Evolutionary conservation across 2,113 vertebrate species (phyloP), one percentile per base, ranked within the genome.

Genomic region (Erpornis zantholeuca): DNA sequence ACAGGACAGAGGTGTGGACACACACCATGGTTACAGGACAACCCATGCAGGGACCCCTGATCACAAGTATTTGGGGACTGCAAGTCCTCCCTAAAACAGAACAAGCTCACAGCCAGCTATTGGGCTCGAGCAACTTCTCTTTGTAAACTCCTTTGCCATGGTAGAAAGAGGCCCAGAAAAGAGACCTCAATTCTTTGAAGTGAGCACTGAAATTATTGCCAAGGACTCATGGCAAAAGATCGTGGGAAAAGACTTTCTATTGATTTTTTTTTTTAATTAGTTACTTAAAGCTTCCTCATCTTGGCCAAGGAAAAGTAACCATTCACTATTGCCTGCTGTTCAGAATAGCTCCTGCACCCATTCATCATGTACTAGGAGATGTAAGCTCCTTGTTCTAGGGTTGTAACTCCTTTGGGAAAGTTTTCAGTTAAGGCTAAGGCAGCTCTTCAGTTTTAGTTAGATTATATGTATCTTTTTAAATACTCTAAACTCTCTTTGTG

Each of bases 181-280:
- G 54, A 96, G 80, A 91, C 59, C 75, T 94, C 78, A 93, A 0
- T 87, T 73, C 89, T 96, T 94, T 97, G 87, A 96, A 96, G 87
- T 77, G 73, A 95, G 53, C 19, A 38, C 73, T 94, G 93, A 95
- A 95, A 82, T 85, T 94, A 93, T 89, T 95, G 91, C 92, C 93
- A 96, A 94, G 83, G 77, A 78, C 80, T 93, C 88, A 71, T 84
- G 82, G 92, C 92, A 95, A 94, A 95, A 95, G 94, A 94, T 86
- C 88, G 86, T 97, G 94, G 91, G 92, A 97, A 97, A 97, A 88
- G 79, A n/a, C 80, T 93, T 90, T 47, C 92, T 86, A 92, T 93
- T 96, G 92, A 95, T 94, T 90, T 76, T 76, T 44, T 94, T 88
- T 95, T 93, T 94, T 49, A 92, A 83, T 88, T 73, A 66, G 68